These are phyloP conservation scores for Girardinichthys multiradiatus DNA, from an alignment of 2,113 vertebrate species.

Conservation along the genomic window DNA sequence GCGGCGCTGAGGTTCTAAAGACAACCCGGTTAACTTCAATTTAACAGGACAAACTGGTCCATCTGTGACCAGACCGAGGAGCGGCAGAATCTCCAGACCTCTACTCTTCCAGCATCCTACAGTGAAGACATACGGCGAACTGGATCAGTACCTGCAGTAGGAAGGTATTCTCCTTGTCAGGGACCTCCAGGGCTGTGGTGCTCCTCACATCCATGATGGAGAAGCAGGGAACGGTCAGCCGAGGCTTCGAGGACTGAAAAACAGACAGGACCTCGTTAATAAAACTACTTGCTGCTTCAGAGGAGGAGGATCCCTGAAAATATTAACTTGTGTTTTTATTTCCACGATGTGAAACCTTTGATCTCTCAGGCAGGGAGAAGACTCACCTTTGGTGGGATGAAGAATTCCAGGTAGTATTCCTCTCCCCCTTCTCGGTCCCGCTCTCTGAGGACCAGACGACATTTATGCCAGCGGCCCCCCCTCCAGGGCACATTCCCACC, in stretches of 20 bases:
- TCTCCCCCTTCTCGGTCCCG: conserved; percentile 80
- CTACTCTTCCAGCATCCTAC: no score
- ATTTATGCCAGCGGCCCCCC: conserved; percentile 87
- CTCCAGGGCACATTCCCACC: conserved; percentile 75
- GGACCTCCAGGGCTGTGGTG: conserved; percentile 90
- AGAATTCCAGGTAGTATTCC: conserved; percentile 91
- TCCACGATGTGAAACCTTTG: no score
- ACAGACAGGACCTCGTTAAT: background rate
- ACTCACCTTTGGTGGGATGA: conserved; percentile 91
- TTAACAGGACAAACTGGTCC: no score
- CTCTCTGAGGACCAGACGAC: conserved; percentile 87
- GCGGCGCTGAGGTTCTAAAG: no score
- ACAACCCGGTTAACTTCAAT: no score
- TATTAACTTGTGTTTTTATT: no score
- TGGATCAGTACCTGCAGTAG: conserved; percentile 84
- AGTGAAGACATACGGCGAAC: no score
- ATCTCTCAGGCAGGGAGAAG: no score
- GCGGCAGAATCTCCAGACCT: no score
- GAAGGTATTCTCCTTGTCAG: conserved; percentile 92
- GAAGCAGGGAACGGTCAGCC: conserved; percentile 86
- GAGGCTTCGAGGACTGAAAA: conserved; percentile 85
- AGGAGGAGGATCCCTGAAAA: no score
- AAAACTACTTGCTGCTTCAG: no score
- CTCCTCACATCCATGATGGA: conserved; percentile 87
- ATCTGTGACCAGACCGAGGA: no score